Conservation (phyloP, 2,113 vertebrate genomes). For the Illadopsis cleaveri region DNA sequence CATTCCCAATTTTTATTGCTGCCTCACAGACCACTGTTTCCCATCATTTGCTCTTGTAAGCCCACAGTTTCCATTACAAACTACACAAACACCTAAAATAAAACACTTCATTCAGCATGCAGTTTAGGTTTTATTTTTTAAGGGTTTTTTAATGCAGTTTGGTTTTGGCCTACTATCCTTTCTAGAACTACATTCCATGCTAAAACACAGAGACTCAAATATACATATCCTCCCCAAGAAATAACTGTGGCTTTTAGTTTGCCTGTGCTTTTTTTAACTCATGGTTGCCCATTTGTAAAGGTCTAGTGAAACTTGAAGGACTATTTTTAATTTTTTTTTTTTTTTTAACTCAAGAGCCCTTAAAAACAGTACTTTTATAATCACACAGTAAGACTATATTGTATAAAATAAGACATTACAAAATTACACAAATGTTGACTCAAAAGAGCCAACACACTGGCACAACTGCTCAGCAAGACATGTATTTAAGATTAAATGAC, state of each 20-base stretch:
- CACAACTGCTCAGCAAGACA: not conserved
- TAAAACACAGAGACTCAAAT: not conserved
- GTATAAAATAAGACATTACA: not conserved
- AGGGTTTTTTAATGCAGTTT: not conserved
- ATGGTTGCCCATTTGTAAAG: not conserved
- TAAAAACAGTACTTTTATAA: not conserved
- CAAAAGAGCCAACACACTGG: not conserved
- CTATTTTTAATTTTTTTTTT: not conserved
- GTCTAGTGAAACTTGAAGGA: not conserved
- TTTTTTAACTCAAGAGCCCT: not conserved
- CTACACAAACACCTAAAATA: not conserved
- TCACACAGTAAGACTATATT: not conserved
- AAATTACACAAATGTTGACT: not conserved
- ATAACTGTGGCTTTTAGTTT: not conserved
- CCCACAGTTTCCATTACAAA: not conserved
- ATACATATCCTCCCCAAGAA: not conserved
- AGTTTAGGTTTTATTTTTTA: not conserved
- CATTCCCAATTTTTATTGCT: constrained; percentile 63
- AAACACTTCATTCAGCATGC: not conserved
- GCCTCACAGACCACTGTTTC: constrained; percentile 26
- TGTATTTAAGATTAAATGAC: not conserved
- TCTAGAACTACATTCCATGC: not conserved
- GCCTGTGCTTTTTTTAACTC: not conserved
- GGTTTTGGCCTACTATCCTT: not conserved
- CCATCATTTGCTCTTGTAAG: constrained; percentile 7